Conservation (phyloP, 2,797 vertebrate genomes). For the Zenarchopterus dispar region DNA sequence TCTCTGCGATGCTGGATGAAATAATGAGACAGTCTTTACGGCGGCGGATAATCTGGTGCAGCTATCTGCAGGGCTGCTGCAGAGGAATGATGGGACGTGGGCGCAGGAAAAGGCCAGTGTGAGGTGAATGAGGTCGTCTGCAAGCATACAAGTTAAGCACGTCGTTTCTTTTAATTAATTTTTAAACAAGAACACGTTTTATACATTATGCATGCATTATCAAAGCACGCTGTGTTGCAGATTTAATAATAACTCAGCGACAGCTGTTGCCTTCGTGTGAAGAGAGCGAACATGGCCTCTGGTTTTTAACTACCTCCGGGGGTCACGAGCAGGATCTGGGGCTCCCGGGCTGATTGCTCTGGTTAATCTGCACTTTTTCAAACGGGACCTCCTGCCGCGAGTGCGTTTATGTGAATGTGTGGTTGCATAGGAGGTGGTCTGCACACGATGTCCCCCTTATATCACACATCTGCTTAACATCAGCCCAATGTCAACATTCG, state of each 20-base stretch:
- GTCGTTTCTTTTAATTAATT: background rate
- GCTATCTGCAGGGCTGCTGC: slow-evolving; percentile 12
- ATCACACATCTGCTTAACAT: slow-evolving; percentile 73
- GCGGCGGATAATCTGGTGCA: slow-evolving; percentile 7
- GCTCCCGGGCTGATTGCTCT: slow-evolving; percentile 61
- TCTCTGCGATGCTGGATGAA: slow-evolving; percentile 28
- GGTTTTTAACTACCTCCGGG: slow-evolving; percentile 46
- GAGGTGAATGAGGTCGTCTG: slow-evolving; percentile 5
- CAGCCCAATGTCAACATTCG: slow-evolving; percentile 57
- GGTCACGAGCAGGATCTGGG: slow-evolving; percentile 46
- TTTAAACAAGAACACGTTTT: background rate
- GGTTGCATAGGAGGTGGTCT: slow-evolving; percentile 60
- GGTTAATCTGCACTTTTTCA: slow-evolving; percentile 65
- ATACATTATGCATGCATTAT: slow-evolving; percentile 7
- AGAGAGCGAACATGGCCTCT: slow-evolving; percentile 34
- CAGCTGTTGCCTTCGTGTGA: slow-evolving; percentile 34
- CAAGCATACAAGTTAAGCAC: too few relatives aligned
- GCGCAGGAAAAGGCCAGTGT: slow-evolving; percentile 7
- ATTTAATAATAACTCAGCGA: slow-evolving; percentile 32
- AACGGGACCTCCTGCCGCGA: slow-evolving; percentile 52
- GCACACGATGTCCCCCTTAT: slow-evolving; percentile 47
- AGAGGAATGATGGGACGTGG: too few relatives aligned
- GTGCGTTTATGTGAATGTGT: slow-evolving; percentile 39
- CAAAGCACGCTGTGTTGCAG: background rate
- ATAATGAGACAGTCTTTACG: background rate